These are phyloP conservation scores for Myrmophylax atrothorax DNA, from an alignment of 2,113 vertebrate species.

Conservation along the genomic window DNA sequence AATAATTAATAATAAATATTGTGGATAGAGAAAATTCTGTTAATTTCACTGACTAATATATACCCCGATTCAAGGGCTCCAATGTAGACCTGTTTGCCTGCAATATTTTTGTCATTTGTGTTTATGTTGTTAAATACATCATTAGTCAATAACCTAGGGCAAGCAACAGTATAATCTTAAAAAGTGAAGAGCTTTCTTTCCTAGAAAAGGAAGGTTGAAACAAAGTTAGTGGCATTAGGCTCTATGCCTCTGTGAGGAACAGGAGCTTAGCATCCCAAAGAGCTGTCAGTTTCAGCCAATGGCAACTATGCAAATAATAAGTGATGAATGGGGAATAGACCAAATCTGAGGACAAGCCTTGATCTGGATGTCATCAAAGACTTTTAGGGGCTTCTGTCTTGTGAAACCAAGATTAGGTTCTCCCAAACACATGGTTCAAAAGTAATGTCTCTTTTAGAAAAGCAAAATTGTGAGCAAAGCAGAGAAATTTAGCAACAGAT, in stretches of 20 bases:
- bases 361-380: neutral
- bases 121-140: neutral
- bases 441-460: neutral
- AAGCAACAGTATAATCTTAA: neutral
- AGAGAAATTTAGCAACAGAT: neutral
- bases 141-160: neutral
- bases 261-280: neutral
- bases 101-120: neutral
- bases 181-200: neutral
- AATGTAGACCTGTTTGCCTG: neutral
- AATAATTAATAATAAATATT: neutral
- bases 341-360: neutral
- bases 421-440: neutral
- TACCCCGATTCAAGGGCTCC: neutral
- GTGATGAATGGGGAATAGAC: neutral
- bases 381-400: neutral
- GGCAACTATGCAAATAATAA: neutral
- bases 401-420: neutral
- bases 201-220: neutral
- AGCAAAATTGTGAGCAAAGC: neutral
- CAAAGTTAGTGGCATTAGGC: neutral
- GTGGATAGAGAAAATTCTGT: neutral
- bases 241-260: neutral
- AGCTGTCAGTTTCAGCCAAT: neutral
- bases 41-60: neutral